Percentiles rank a stretch among this genome's conserved stretches.
Conservation (phyloP, 2,888 invertebrate species). For the Abscondita cerata region DNA sequence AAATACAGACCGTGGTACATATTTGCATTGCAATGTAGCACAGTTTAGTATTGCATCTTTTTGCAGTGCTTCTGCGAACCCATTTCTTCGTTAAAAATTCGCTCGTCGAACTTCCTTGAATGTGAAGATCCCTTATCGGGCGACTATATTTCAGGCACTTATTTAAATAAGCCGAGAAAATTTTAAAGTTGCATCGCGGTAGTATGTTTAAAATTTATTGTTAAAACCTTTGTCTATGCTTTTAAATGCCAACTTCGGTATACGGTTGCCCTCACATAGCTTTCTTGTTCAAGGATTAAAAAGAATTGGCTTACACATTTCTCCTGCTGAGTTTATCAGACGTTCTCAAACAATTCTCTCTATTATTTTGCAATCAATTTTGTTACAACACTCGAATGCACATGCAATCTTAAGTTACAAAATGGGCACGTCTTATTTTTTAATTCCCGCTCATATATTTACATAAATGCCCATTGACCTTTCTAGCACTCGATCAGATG, state of each 20-base stretch:
- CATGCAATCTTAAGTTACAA: too few species aligned
- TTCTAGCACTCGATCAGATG: too few species aligned
- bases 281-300: slow-evolving; percentile 13
- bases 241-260: slow-evolving; percentile 3
- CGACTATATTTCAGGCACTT: not conserved
- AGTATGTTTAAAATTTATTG: not conserved
- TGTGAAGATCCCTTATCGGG: not conserved
- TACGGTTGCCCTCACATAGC: slow-evolving; percentile 11
- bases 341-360: slow-evolving; percentile 6
- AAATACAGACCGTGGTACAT: slow-evolving; percentile 48
- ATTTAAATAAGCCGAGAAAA: not conserved
- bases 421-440: not conserved
- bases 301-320: slow-evolving; percentile 12
- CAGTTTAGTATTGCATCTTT: slow-evolving; percentile 52
- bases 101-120: not conserved
- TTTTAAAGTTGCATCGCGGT: not conserved
- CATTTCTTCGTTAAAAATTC: slow-evolving; percentile 16
- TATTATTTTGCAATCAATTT: slow-evolving; percentile 4
- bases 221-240: slow-evolving; percentile 7
- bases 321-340: slow-evolving; percentile 10
- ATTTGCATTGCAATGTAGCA: slow-evolving; percentile 54
- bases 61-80: slow-evolving; percentile 33
- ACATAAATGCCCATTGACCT: not conserved
- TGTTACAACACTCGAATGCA: not conserved
- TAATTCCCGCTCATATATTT: not conserved